These are phyloP conservation scores for Mirounga angustirostris DNA, from an alignment of 2,113 vertebrate genomes.

Conservation along the genomic window DNA sequence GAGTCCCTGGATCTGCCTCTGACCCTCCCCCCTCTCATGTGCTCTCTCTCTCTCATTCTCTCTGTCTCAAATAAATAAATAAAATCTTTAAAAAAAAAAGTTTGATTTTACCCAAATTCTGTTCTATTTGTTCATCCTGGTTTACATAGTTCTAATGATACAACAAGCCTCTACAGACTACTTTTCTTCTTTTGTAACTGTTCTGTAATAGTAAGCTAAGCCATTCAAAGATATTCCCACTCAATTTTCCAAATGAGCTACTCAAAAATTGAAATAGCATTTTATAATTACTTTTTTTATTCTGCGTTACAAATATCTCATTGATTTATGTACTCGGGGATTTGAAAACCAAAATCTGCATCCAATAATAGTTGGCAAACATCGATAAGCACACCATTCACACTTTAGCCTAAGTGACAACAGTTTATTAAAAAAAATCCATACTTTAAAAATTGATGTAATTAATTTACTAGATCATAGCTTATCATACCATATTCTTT, in stretches of 20 bases:
- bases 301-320: background rate
- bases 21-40: no score
- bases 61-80: no score
- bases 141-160: slow-evolving; percentile 37
- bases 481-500: background rate
- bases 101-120: background rate
- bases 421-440: background rate
- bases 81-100: background rate
- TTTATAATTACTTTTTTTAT: background rate
- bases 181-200: background rate
- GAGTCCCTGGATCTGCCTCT: no score
- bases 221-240: background rate
- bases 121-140: background rate
- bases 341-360: background rate
- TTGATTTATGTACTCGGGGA: background rate
- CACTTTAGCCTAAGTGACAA: background rate
- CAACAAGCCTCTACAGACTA: background rate
- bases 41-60: no score
- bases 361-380: background rate
- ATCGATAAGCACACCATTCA: background rate
- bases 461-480: background rate
- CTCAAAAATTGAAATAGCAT: background rate
- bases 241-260: background rate
- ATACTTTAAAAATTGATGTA: background rate
- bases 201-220: background rate